Conservation (phyloP, 2,797 vertebrate genomes). For the Parauchenoglanis ngamensis region DNA sequence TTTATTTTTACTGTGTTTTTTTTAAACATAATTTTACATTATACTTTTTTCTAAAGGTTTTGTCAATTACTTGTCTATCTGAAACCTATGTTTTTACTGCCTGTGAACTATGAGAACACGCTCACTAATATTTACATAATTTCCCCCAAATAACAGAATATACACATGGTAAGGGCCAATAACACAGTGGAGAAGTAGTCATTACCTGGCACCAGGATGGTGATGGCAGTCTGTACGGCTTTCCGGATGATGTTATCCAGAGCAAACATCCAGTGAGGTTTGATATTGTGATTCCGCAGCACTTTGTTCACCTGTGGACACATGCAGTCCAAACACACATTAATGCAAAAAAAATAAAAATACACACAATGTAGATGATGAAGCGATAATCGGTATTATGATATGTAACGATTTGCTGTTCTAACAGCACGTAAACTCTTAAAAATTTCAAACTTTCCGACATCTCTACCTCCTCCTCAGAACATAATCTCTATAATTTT, state of each 20-base stretch:
- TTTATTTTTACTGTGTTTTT: too few relatives aligned
- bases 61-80: neutral
- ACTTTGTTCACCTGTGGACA: slow-evolving; percentile 93
- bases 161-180: neutral
- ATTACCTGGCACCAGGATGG: slow-evolving; percentile 95
- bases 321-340: slow-evolving; percentile 2
- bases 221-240: slow-evolving; percentile 97
- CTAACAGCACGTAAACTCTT: neutral
- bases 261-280: slow-evolving; percentile 99
- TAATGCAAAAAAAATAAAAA: neutral
- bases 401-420: neutral
- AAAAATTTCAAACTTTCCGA: neutral
- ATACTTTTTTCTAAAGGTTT: neutral
- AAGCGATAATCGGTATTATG: neutral
- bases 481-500: neutral
- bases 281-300: slow-evolving; percentile 97
- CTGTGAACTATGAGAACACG: neutral
- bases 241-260: slow-evolving; percentile 97
- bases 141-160: neutral
- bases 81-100: neutral
- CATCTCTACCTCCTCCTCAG: neutral
- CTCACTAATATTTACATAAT: neutral
- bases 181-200: neutral
- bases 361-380: neutral
- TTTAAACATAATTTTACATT: too few relatives aligned